Evolutionary conservation across 1,140 invertebrate species (phyloP).

Genomic region (Leptoteleia sp.): DNA sequence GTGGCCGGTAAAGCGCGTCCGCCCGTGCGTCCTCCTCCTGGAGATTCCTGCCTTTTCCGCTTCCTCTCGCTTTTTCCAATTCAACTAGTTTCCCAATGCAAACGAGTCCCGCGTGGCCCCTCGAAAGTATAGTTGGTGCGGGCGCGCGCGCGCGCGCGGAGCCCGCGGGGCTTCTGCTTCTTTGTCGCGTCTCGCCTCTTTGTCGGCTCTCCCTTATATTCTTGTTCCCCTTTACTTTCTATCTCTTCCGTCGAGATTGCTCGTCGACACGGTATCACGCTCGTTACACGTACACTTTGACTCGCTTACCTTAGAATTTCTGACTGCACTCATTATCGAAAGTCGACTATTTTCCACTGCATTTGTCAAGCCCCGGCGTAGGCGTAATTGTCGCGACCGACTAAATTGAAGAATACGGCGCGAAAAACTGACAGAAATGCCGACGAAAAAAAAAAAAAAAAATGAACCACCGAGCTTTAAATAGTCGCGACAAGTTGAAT

Average conservation of each 20-base stretch:
- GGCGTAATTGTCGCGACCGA: conserved; percentile 40
- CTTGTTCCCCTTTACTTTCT: conserved; percentile 21
- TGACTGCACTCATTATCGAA: conserved; percentile 39
- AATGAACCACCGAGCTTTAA: too few relatives aligned
- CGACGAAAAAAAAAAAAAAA: neutral
- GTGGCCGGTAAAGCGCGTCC: conserved; percentile 6
- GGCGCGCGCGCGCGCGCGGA: conserved; percentile 14
- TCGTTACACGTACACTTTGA: conserved; percentile 40
- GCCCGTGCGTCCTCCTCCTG: neutral
- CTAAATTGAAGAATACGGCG: conserved; percentile 17
- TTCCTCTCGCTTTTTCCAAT: conserved; percentile 28
- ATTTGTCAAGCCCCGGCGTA: conserved; percentile 26
- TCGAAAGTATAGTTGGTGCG: conserved; percentile 53
- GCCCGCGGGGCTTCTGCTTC: conserved; percentile 24
- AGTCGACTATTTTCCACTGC: conserved; percentile 31
- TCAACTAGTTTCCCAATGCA: conserved; percentile 56
- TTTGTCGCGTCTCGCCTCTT: conserved; percentile 28
- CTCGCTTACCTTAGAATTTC: conserved; percentile 33
- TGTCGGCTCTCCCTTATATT: conserved; percentile 11
- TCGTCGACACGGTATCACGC: conserved; percentile 47
- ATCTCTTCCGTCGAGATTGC: conserved; percentile 46
- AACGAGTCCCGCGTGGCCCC: conserved; percentile 54
- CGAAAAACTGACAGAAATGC: too few relatives aligned
- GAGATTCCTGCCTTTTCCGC: conserved; percentile 2
- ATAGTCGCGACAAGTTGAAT: too few relatives aligned